Conservation (phyloP, 2,113 vertebrate species). For the Lota lota region DNA sequence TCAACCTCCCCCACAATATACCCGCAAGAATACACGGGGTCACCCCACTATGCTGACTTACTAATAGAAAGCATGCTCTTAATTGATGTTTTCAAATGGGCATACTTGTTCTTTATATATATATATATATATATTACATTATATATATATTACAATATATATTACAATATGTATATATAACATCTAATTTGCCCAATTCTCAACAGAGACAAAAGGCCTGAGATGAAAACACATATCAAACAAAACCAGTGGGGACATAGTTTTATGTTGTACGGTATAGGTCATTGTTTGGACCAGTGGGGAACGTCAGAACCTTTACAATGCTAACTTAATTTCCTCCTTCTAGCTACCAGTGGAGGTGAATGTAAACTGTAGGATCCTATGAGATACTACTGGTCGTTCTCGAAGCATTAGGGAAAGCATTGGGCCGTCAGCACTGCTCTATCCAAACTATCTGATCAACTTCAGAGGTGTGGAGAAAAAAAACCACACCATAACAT, state of each 20-base stretch:
- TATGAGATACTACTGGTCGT: conserved; percentile 43
- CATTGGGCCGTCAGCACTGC: no score
- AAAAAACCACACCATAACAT: no score
- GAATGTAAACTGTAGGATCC: conserved; percentile 52
- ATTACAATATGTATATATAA: no score
- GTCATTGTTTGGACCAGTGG: no score
- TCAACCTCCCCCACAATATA: conserved; percentile 55
- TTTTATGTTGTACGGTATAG: no score
- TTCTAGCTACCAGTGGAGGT: conserved; percentile 49
- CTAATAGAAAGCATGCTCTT: conserved; percentile 35
- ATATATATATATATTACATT: neutral
- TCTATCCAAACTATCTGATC: no score
- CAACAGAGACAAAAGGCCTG: no score
- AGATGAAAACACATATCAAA: no score
- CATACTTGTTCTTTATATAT: neutral
- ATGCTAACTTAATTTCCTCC: conserved; percentile 47
- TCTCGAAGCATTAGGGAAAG: conserved; percentile 16
- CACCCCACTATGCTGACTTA: neutral
- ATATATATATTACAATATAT: no score
- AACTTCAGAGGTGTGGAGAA: no score
- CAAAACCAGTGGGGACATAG: no score
- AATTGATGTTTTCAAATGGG: conserved; percentile 32
- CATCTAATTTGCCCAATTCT: conserved; percentile 24
- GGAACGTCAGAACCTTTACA: no score
- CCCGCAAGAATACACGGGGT: conserved; percentile 57